phyloP scores from a whole-genome alignment of 2,888 invertebrate species.

The Xylota sylvarum region DNA sequence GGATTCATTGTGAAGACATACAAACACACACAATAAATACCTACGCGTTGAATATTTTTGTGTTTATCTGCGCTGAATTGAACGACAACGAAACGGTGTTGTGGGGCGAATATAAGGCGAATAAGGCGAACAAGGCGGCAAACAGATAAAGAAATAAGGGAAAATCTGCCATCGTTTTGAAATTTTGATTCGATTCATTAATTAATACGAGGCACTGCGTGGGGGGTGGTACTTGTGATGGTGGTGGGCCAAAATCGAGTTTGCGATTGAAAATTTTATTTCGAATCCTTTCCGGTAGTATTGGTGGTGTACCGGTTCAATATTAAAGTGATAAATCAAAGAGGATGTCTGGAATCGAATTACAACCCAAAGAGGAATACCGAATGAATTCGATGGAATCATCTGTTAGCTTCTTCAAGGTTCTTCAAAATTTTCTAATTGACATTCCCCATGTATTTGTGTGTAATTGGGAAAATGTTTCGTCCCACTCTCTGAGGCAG shows the following conservation, averaged over 20 bases:
- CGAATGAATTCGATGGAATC: slow-evolving; percentile 39
- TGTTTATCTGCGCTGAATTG: slow-evolving; percentile 59
- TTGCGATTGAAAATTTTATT: slow-evolving; percentile 58
- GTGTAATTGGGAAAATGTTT: slow-evolving; percentile 1
- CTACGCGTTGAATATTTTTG: slow-evolving; percentile 45
- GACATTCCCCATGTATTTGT: slow-evolving; percentile 43
- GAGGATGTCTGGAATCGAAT: slow-evolving; percentile 60
- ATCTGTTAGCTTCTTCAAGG: slow-evolving; percentile 21
- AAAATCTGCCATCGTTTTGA: slow-evolving; percentile 76
- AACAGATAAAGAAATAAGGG: slow-evolving; percentile 65
- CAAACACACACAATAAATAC: slow-evolving; percentile 20
- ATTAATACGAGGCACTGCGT: slow-evolving; percentile 64
- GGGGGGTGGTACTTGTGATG: not conserved
- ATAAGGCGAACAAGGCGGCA: too few relatives aligned
- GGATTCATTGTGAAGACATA: slow-evolving; percentile 66
- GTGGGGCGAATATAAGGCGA: too few relatives aligned
- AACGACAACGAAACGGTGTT: not conserved
- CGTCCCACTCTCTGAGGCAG: not conserved
- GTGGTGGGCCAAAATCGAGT: slow-evolving; percentile 9
- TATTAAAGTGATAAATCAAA: slow-evolving; percentile 73
- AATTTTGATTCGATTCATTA: slow-evolving; percentile 77
- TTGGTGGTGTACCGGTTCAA: slow-evolving; percentile 42
- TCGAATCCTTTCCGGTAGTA: slow-evolving; percentile 18
- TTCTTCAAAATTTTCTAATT: slow-evolving; percentile 49
- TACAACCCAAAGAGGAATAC: slow-evolving; percentile 1